Evolutionary conservation across 2,888 invertebrate species (phyloP), one percentile per base, ranked within the genome.

Genomic region (Drosophila affinis): DNA sequence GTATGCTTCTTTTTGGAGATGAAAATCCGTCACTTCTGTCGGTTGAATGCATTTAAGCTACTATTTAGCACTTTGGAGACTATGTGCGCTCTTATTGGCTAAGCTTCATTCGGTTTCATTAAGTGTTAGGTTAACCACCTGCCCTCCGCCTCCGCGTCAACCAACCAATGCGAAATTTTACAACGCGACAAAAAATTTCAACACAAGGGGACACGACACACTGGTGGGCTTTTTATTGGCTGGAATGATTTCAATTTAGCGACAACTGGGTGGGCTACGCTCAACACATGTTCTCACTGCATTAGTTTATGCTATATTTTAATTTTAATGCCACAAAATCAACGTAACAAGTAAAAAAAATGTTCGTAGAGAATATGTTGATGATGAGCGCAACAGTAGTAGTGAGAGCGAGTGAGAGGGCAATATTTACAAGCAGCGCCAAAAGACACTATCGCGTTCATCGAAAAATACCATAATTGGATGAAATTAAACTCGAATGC

Each of bases 151-250:
- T 69, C 24, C 29, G 48, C 56, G 56, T 49, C 45, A 29, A 45
- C 46, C 55, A 53, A 71, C 71, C 61, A 81, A 75, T 72, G 79
- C 77, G 70, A 86, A 82, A 75, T 74, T 86, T 86, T 79, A 83
- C 82, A 83, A 83, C 82, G 81, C 82, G 82, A 83, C 82, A 83
- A 81, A 82, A 70, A 81, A 75, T 76, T 82, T 65, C 45, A 65
- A 65, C 65, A 65, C 64, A n/a, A n/a, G 39, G 14, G n/a, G 39
- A 39, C 47, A 14, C 24, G n/a, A 56, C 46, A 68, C 68, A 49
- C 27, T 29, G 5, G 27, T 29, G 18, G 29, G 47, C 32, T 18
- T 53, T 52, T 52, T 39, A 39, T 39, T 52, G 51, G 46, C 58
- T 68, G 67, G 67, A 68, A 68, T 68, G 58, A 46, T 21, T 21